Percentiles rank a stretch among this genome's conserved stretches.
These are phyloP conservation scores for Neosalanx taihuensis DNA, from an alignment of 2,797 vertebrate species.

Conservation along the genomic window DNA sequence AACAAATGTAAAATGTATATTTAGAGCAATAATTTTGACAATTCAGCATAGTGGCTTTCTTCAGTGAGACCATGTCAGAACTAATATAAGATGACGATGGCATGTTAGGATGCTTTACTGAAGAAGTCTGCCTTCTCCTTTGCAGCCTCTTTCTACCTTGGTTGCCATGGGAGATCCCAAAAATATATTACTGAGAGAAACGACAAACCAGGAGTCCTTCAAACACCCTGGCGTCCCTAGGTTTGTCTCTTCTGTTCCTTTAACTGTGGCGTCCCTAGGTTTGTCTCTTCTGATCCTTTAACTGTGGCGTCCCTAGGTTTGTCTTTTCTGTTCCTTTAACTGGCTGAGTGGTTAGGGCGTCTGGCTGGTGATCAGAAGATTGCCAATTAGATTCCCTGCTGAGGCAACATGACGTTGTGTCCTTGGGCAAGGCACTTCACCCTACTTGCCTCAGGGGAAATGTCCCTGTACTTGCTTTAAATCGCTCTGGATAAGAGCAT, in stretches of 20 bases:
- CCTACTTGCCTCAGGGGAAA: too few species aligned
- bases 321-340: background rate
- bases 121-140: background rate
- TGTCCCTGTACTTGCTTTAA: too few species aligned
- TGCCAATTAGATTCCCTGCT: too few species aligned
- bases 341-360: too few species aligned
- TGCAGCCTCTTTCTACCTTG: constrained; percentile 33
- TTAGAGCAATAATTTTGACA: background rate
- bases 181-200: constrained; percentile 45
- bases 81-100: background rate
- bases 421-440: too few species aligned
- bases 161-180: constrained; percentile 49
- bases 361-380: too few species aligned
- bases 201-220: constrained; percentile 45
- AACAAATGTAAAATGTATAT: background rate
- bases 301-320: constrained; percentile 33
- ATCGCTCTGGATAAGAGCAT: too few species aligned
- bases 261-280: constrained; percentile 29
- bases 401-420: too few species aligned
- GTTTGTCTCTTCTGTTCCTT: constrained; percentile 28
- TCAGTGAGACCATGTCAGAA: too few species aligned
- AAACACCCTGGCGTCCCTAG: constrained; percentile 17
- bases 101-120: background rate
- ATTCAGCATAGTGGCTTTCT: too few species aligned
- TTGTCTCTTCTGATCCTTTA: constrained; percentile 3